A percentile compares a stretch with the other conserved stretches of the same genome.
These are phyloP conservation scores for Macrotus californicus DNA, from an alignment of 2,113 vertebrate species.

Conservation along the genomic window DNA sequence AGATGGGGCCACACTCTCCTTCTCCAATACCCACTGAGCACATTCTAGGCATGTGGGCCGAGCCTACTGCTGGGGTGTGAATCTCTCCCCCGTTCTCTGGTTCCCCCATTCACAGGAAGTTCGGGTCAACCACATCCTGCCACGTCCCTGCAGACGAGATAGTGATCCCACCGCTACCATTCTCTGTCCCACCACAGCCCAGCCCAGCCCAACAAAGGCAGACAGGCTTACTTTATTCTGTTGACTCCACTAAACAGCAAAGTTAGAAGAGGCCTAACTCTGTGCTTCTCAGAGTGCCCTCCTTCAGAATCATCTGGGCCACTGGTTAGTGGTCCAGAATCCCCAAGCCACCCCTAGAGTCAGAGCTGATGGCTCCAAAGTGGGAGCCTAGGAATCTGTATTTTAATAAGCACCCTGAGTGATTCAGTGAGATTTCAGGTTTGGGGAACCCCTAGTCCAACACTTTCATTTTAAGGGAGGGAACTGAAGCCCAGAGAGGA, in stretches of 20 bases:
- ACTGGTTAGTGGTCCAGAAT: neutral
- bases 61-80: neutral
- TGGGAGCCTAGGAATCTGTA: neutral
- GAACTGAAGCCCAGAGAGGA: neutral
- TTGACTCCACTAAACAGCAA: neutral
- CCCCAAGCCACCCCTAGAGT: neutral
- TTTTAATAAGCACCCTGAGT: neutral
- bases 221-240: neutral
- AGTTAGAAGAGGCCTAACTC: neutral
- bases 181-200: constrained; percentile 59
- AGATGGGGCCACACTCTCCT: neutral
- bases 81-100: neutral
- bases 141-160: constrained; percentile 51
- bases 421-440: neutral
- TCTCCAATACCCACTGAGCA: neutral
- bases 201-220: neutral
- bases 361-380: neutral
- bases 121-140: constrained; percentile 69
- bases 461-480: neutral
- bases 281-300: neutral
- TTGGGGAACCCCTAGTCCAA: neutral
- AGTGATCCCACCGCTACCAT: constrained; percentile 35
- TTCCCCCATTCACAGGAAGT: constrained; percentile 57
- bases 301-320: neutral
- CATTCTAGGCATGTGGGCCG: neutral